A percentile compares a stretch with the other conserved stretches of the same genome.
Evolutionary conservation across 2,113 vertebrate genomes (phyloP).

Genomic region (Myotis davidii): DNA sequence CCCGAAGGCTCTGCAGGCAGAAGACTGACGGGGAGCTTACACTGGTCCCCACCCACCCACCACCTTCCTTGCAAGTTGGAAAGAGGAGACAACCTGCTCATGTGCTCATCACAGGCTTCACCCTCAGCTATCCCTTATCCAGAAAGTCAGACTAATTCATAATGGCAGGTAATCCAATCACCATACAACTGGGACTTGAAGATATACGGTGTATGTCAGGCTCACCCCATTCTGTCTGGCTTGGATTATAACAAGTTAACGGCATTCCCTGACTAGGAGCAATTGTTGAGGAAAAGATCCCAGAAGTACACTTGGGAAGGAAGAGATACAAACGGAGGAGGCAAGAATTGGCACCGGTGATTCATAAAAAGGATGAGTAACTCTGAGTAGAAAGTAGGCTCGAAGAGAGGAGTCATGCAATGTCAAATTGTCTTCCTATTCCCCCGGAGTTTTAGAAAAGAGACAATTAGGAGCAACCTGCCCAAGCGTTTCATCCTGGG

Average conservation of each 20-base stretch:
- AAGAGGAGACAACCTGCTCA: background rate
- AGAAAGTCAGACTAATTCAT: background rate
- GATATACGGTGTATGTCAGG: background rate
- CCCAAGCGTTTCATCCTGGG: background rate
- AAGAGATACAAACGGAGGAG: background rate
- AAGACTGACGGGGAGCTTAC: too few species aligned
- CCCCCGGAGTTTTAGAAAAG: background rate
- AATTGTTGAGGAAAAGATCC: constrained; percentile 1
- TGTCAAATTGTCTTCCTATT: background rate
- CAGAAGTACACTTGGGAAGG: background rate
- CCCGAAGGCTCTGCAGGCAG: background rate
- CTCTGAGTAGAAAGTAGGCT: background rate
- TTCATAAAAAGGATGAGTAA: constrained; percentile 11
- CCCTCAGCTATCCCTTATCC: background rate
- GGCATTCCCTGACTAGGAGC: constrained; percentile 22
- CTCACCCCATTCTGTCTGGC: constrained; percentile 29
- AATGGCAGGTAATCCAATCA: background rate
- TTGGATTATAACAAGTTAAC: constrained; percentile 9
- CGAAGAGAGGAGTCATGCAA: background rate
- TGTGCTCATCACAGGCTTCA: background rate
- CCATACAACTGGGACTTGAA: background rate
- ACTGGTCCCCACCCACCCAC: background rate
- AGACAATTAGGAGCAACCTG: background rate
- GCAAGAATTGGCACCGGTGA: background rate
- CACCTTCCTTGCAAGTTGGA: background rate